Conservation (phyloP, 2,888 invertebrate species). For the Heliconius ismenius region DNA sequence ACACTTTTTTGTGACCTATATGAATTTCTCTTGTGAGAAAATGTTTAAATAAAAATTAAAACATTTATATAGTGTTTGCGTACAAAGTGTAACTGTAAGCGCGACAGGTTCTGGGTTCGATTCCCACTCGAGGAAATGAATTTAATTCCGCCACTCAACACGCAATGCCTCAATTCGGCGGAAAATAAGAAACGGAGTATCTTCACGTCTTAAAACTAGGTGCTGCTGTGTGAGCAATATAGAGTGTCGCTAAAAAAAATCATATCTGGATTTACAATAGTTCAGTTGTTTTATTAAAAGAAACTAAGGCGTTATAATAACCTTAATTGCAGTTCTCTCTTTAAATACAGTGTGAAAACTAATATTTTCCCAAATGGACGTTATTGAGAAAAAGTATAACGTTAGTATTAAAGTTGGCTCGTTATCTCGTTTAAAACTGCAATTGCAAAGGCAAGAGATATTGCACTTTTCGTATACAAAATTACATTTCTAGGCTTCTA, state of each 20-base stretch:
- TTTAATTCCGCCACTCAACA: too few relatives aligned
- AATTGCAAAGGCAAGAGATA: slow-evolving; percentile 4
- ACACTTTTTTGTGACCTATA: slow-evolving; percentile 2
- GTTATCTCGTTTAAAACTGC: slow-evolving; percentile 21
- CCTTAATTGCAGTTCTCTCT: background rate
- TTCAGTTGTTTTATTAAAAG: background rate
- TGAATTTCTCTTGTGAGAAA: background rate
- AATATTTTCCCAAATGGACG: background rate
- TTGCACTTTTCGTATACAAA: slow-evolving; percentile 7
- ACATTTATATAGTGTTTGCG: too few relatives aligned
- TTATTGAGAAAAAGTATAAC: slow-evolving; percentile 10
- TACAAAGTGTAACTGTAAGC: background rate
- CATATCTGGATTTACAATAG: too few relatives aligned
- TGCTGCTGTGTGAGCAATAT: too few relatives aligned
- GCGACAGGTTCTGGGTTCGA: too few relatives aligned
- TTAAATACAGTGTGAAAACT: slow-evolving; percentile 13
- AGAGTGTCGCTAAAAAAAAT: too few relatives aligned
- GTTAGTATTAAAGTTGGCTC: slow-evolving; percentile 11
- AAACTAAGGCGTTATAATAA: background rate
- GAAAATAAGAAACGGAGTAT: too few relatives aligned
- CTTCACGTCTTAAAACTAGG: too few relatives aligned
- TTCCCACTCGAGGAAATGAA: too few relatives aligned
- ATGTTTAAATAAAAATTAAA: background rate
- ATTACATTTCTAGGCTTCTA: background rate
- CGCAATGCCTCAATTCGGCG: too few relatives aligned